Conservation (phyloP, 2,888 invertebrate genomes). For the Habrosyne pyritoides region DNA sequence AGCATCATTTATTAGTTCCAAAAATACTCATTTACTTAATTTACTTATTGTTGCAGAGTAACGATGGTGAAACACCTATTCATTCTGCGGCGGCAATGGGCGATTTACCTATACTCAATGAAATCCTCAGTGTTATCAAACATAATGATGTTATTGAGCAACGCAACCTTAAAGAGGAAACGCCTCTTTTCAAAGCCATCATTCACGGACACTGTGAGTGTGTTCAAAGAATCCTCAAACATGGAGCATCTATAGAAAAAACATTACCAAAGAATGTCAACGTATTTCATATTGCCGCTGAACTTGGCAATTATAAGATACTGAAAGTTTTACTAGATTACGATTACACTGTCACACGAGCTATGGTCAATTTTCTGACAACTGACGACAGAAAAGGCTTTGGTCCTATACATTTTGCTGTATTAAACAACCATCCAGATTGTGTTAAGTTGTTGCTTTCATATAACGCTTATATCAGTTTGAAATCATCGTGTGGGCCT, state of each 20-base stretch:
- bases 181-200: slow-evolving; percentile 69
- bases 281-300: slow-evolving; percentile 35
- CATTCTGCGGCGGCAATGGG: slow-evolving; percentile 72
- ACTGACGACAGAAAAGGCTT: slow-evolving; percentile 23
- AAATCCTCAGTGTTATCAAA: slow-evolving; percentile 60
- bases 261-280: slow-evolving; percentile 10
- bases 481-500: slow-evolving; percentile 9
- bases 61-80: slow-evolving; percentile 45
- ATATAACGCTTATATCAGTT: slow-evolving; percentile 17
- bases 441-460: slow-evolving; percentile 54
- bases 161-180: slow-evolving; percentile 59
- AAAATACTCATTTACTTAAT: not conserved
- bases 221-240: slow-evolving; percentile 58
- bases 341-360: slow-evolving; percentile 49
- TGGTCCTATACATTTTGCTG: slow-evolving; percentile 25
- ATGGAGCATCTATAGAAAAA: slow-evolving; percentile 52
- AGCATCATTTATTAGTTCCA: not conserved
- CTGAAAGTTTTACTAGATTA: slow-evolving; percentile 72
- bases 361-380: slow-evolving; percentile 45
- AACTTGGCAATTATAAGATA: slow-evolving; percentile 71
- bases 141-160: slow-evolving; percentile 36
- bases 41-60: slow-evolving; percentile 21
- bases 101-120: slow-evolving; percentile 64
- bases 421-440: slow-evolving; percentile 14
- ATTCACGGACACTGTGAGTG: slow-evolving; percentile 55